Conservation (phyloP, 1,140 invertebrate species). For the Leptinotarsa defecta region DNA sequence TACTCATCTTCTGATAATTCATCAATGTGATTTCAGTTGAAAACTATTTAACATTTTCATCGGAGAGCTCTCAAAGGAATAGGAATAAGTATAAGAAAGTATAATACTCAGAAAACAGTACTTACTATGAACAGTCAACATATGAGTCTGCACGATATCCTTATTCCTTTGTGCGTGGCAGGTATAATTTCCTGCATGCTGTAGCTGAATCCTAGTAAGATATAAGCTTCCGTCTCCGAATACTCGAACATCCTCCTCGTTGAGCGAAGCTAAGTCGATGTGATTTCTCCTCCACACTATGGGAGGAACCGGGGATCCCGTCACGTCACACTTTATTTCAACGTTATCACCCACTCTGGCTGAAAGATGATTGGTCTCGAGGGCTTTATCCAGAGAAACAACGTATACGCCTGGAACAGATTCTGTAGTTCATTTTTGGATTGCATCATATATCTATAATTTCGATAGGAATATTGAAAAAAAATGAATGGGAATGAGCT, state of each 20-base stretch:
- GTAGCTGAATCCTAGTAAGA: slow-evolving; percentile 73
- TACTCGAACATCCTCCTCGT: slow-evolving; percentile 70
- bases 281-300: slow-evolving; percentile 76
- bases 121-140: slow-evolving; percentile 78
- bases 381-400: slow-evolving; percentile 73
- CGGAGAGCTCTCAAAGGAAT: no score
- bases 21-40: no score
- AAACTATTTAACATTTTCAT: no score
- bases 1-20: no score
- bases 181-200: slow-evolving; percentile 81
- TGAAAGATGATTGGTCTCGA: slow-evolving; percentile 72
- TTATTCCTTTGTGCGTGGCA: slow-evolving; percentile 77
- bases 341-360: slow-evolving; percentile 77
- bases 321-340: slow-evolving; percentile 80
- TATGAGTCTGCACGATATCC: slow-evolving; percentile 76
- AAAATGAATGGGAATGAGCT: no score
- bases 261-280: slow-evolving; percentile 67
- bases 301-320: slow-evolving; percentile 70
- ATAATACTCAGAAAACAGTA: slow-evolving; percentile 37
- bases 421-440: slow-evolving; percentile 9
- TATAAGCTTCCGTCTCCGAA: slow-evolving; percentile 78
- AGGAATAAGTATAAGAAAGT: no score
- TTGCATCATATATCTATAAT: not conserved
- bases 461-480: no score
- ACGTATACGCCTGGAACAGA: slow-evolving; percentile 68